Conservation (phyloP, 2,113 vertebrate species). For the Thunnus thynnus region DNA sequence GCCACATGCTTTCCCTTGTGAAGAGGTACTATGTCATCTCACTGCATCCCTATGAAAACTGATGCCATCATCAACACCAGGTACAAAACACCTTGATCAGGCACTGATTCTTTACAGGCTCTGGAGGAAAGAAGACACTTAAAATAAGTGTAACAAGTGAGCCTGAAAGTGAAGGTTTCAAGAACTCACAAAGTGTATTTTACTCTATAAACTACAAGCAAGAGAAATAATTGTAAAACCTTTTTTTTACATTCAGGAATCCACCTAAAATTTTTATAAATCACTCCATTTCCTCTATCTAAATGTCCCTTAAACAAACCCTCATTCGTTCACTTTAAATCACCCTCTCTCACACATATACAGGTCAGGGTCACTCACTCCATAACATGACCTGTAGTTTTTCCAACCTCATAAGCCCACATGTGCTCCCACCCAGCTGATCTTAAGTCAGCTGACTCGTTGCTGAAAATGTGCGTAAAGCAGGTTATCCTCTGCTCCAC, state of each 20-base stretch:
- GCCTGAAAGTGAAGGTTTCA: constrained; percentile 14
- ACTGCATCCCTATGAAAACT: constrained; percentile 43
- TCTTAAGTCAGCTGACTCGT: constrained; percentile 19
- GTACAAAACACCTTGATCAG: constrained; percentile 25
- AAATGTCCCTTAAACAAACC: background rate
- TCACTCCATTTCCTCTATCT: background rate
- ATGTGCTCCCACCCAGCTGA: constrained; percentile 24
- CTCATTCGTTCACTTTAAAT: background rate
- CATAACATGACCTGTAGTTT: background rate
- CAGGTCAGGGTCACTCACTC: constrained; percentile 6
- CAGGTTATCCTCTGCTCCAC: background rate
- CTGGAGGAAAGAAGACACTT: background rate
- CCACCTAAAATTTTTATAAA: background rate
- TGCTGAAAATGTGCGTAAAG: constrained; percentile 2
- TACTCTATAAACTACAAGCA: background rate
- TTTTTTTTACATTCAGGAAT: background rate
- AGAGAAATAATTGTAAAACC: background rate
- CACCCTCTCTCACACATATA: background rate
- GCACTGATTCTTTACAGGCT: constrained; percentile 52
- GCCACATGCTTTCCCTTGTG: constrained; percentile 51
- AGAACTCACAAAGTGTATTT: background rate
- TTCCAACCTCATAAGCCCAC: constrained; percentile 3
- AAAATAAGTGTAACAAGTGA: background rate
- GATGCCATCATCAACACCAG: constrained; percentile 45
- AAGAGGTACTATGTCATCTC: constrained; percentile 46